phyloP scores from a whole-genome alignment of 2,113 vertebrate genomes.

The Myotis davidii region DNA sequence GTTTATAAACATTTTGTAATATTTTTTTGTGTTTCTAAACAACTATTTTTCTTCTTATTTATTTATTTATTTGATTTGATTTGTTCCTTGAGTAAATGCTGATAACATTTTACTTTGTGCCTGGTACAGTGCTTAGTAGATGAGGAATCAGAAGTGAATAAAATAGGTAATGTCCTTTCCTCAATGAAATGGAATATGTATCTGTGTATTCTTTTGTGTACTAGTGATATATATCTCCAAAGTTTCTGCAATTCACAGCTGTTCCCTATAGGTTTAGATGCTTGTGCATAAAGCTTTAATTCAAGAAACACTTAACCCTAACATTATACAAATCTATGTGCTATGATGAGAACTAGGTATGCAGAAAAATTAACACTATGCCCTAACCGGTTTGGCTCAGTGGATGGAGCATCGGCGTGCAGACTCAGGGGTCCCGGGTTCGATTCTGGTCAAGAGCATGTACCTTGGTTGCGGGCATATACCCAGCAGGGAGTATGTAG shows the following conservation, averaged over 20 bases:
- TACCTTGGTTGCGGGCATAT: too few relatives aligned
- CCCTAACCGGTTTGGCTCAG: too few relatives aligned
- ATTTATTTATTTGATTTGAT: background rate
- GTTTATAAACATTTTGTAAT: background rate
- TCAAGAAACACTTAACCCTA: background rate
- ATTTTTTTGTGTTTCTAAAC: background rate
- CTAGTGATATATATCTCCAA: background rate
- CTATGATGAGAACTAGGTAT: background rate
- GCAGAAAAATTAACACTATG: too few relatives aligned
- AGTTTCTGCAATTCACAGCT: background rate
- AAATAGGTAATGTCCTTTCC: background rate
- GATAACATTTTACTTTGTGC: background rate
- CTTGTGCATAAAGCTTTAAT: background rate
- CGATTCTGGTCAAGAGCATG: too few relatives aligned
- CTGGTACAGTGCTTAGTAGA: background rate
- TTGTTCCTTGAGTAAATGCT: background rate
- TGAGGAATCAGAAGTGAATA: background rate
- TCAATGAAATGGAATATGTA: background rate
- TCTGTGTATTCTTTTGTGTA: background rate
- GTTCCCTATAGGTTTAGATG: background rate
- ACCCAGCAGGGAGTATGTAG: too few relatives aligned
- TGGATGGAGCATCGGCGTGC: too few relatives aligned
- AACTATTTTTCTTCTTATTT: background rate
- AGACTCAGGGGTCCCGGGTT: too few relatives aligned
- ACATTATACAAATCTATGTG: background rate